Evolutionary conservation across 2,888 invertebrate genomes (phyloP).

Genomic region (Euzophera pinguis): DNA sequence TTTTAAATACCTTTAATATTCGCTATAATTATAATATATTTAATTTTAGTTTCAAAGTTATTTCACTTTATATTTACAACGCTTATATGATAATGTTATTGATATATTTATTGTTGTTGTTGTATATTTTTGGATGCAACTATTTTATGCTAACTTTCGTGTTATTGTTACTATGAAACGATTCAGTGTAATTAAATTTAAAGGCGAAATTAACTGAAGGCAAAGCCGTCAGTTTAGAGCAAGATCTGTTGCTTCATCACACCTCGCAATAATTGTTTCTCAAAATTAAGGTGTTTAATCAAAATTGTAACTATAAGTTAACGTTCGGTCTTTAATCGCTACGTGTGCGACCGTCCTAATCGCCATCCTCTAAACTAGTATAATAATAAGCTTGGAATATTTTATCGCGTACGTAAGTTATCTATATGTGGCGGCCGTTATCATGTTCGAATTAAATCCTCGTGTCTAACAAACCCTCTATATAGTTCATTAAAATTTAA

Average conservation of each 20-base stretch:
- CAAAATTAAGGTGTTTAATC: constrained; percentile 66
- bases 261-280: constrained; percentile 69
- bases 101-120: constrained; percentile 72
- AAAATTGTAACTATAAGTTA: constrained; percentile 64
- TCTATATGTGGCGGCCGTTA: constrained; percentile 40
- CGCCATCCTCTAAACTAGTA: constrained; percentile 80
- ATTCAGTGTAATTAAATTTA: constrained; percentile 42
- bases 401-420: constrained; percentile 50
- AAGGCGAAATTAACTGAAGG: constrained; percentile 18
- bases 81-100: constrained; percentile 74
- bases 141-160: constrained; percentile 67
- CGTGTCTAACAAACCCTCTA: constrained; percentile 35
- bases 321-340: constrained; percentile 65
- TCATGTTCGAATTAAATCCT: constrained; percentile 31
- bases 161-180: constrained; percentile 54
- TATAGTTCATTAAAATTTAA: constrained; percentile 24
- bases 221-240: constrained; percentile 20
- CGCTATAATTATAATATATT: constrained; percentile 64
- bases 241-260: constrained; percentile 50
- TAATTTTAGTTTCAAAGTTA: constrained; percentile 60
- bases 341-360: constrained; percentile 74
- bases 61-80: constrained; percentile 74
- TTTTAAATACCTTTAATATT: constrained; percentile 68
- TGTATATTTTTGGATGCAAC: constrained; percentile 75
- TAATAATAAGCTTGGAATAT: constrained; percentile 66